Evolutionary conservation across 2,888 invertebrate species (phyloP), one percentile per base, ranked within the genome.

Genomic region (Fragum fragum): DNA sequence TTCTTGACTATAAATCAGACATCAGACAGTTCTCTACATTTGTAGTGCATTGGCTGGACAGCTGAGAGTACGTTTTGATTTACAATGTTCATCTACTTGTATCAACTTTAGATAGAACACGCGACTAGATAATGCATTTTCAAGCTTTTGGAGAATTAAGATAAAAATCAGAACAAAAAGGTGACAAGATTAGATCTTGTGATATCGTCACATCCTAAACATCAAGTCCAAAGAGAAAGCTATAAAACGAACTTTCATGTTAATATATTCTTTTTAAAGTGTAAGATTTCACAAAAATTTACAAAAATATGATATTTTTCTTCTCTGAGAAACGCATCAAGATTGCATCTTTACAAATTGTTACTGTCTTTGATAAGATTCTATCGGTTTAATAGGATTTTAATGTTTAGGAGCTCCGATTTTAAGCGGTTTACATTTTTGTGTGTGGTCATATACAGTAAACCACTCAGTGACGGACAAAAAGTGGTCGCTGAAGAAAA

Each of bases 291-390:
- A 66, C 66, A 66, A 42, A 42, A 42, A 21, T 66, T 66, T 66
- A 66, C 66, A 66, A 42, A 42, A 42, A 21, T 66, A 36, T 66
- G 66, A 42, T 66, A 42, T 66, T 26, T 66, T 66, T 66, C 36
- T 16, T 66, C n/a, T 63, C 6, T 16, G 18, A 36, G 29, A 66
- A 66, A 66, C 21, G 39, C 66, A 66, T 66, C 39, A 36, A 66
- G 66, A 66, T 66, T 23, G 42, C 66, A 66, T 66, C 66, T 66
- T 66, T 42, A 66, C 66, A 66, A 66, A 66, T 66, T 66, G 36
- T 66, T n/a, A 39, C 66, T 16, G 23, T 66, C 66, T 66, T 21
- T n/a, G 14, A 9, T 23, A 1, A 42, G 66, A 66, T 66, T 23
- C 42, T 66, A 66, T 66, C 66, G 66, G 18, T 42, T 66, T 66